These are phyloP conservation scores for Thecocarcelia acutangulata DNA, from an alignment of 2,888 invertebrate genomes.

Conservation along the genomic window DNA sequence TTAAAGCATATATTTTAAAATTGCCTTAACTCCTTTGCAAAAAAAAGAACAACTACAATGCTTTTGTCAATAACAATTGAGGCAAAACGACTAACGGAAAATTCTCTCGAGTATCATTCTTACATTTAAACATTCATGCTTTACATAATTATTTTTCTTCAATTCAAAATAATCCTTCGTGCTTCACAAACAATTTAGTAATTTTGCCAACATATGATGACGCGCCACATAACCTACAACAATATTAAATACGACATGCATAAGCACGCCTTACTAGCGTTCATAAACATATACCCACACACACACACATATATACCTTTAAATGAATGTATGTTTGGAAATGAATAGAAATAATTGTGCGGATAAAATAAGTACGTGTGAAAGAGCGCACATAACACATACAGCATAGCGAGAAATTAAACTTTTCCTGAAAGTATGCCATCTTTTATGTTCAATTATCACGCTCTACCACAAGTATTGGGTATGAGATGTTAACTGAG, in stretches of 20 bases:
- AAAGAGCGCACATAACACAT: neutral
- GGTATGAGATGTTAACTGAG: neutral
- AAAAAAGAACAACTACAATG: neutral
- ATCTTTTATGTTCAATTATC: conserved; percentile 41
- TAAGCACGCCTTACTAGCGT: neutral
- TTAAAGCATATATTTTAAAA: neutral
- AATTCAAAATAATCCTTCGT: conserved; percentile 7
- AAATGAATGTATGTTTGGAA: too few species aligned
- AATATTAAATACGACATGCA: conserved; percentile 31
- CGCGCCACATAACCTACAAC: conserved; percentile 30
- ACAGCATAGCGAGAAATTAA: conserved; percentile 3
- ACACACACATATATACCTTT: neutral
- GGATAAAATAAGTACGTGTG: neutral
- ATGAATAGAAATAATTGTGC: conserved; percentile 3
- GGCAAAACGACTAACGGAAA: conserved; percentile 33
- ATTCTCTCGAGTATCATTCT: conserved; percentile 14
- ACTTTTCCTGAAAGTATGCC: conserved; percentile 32
- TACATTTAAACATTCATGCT: conserved; percentile 24
- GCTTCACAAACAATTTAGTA: conserved; percentile 26
- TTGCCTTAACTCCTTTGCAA: neutral
- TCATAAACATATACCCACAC: too few species aligned
- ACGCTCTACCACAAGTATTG: conserved; percentile 19
- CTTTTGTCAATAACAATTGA: neutral
- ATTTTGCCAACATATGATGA: conserved; percentile 34
- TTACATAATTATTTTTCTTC: neutral